Conservation (phyloP, 1,140 invertebrate genomes). For the Mactra quadrangularis region DNA sequence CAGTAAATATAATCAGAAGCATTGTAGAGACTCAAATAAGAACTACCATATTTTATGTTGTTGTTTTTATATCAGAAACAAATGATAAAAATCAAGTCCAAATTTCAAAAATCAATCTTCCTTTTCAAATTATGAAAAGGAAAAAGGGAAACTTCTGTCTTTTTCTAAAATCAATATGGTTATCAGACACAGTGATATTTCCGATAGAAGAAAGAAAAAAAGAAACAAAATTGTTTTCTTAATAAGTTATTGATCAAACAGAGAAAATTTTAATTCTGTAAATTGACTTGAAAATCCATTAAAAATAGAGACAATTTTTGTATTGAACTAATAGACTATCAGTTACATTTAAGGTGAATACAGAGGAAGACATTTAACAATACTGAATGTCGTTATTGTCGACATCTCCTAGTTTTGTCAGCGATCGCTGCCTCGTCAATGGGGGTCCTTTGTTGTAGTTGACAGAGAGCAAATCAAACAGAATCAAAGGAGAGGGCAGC, state of each 20-base stretch:
- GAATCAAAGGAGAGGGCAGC: neutral
- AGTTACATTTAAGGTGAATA: slow-evolving; percentile 21
- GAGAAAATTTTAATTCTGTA: no score
- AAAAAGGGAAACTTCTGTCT: no score
- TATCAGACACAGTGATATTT: neutral
- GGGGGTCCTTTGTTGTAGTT: slow-evolving; percentile 43
- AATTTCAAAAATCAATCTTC: no score
- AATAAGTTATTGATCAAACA: neutral
- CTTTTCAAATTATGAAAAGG: no score
- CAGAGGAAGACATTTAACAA: slow-evolving; percentile 37
- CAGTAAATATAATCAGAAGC: no score
- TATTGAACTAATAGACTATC: slow-evolving; percentile 9
- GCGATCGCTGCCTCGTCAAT: slow-evolving; percentile 21
- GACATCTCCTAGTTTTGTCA: neutral
- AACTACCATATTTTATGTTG: no score
- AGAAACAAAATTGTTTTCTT: neutral
- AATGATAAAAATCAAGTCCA: no score
- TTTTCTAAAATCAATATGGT: no score
- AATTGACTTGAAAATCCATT: slow-evolving; percentile 14
- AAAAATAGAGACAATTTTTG: slow-evolving; percentile 18
- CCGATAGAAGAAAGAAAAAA: neutral
- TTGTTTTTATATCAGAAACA: no score
- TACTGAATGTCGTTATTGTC: slow-evolving; percentile 31
- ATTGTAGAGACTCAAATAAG: no score
- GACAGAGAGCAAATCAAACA: slow-evolving; percentile 38